Conservation (phyloP, 2,113 vertebrate genomes). For the Anguilla rostrata region DNA sequence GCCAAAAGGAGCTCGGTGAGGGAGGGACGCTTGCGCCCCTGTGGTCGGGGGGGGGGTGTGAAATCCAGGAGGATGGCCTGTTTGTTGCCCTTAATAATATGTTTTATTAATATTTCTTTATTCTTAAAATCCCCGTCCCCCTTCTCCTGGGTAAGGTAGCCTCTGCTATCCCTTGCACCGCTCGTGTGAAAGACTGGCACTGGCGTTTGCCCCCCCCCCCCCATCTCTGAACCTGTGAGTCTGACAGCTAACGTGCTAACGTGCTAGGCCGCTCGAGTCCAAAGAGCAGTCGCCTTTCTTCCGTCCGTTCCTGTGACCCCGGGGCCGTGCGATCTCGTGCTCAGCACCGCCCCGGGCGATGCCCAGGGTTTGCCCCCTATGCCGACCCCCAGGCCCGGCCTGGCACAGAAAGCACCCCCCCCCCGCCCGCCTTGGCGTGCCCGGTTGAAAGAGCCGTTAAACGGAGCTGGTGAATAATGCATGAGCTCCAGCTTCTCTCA, state of each 20-base stretch:
- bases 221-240: no score
- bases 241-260: not conserved
- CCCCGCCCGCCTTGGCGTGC: no score
- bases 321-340: not conserved
- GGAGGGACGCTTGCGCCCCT: not conserved
- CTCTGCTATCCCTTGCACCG: no score
- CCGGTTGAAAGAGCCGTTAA: not conserved
- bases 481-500: slow-evolving; percentile 29
- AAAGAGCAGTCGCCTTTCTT: no score
- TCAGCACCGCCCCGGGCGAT: not conserved
- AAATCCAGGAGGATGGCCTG: not conserved
- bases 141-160: not conserved
- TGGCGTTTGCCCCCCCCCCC: no score
- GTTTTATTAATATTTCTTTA: not conserved
- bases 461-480: slow-evolving; percentile 33
- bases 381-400: not conserved
- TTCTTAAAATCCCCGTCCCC: not conserved
- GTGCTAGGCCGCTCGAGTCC: not conserved
- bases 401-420: not conserved
- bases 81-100: not conserved
- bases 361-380: not conserved
- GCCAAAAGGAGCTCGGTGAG: not conserved
- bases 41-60: not conserved
- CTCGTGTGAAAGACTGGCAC: no score
- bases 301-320: not conserved